Evolutionary conservation across 1,140 invertebrate genomes (phyloP).

Genomic region (Bilobella aurantiaca): DNA sequence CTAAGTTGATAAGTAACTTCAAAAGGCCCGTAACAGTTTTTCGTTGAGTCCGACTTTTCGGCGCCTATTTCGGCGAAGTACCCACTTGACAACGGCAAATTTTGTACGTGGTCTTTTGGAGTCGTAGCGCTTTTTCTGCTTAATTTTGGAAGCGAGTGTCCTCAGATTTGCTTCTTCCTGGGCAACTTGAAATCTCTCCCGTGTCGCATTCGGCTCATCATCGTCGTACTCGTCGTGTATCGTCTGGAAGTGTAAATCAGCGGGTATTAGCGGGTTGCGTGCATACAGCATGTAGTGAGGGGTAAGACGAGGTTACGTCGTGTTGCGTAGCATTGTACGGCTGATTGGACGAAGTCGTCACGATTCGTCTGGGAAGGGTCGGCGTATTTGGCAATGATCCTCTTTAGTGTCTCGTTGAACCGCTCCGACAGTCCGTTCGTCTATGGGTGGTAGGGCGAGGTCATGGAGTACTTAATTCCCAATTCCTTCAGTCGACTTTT

Average conservation of each 20-base stretch:
- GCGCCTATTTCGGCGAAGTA: background rate
- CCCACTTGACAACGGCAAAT: background rate
- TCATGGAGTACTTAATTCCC: slow-evolving; percentile 24
- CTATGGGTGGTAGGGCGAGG: background rate
- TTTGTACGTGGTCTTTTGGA: background rate
- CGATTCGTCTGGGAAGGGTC: slow-evolving; percentile 39
- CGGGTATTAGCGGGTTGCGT: slow-evolving; percentile 36
- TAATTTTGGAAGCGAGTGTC: background rate
- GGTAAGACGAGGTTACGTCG: slow-evolving; percentile 37
- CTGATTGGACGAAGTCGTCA: slow-evolving; percentile 41
- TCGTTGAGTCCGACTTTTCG: background rate
- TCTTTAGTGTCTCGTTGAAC: background rate
- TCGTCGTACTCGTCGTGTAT: background rate
- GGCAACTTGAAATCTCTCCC: background rate
- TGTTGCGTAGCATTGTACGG: slow-evolving; percentile 40
- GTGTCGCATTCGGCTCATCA: background rate
- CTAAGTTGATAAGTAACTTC: background rate
- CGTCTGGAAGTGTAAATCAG: background rate
- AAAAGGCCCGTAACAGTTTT: background rate
- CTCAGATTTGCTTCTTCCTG: background rate
- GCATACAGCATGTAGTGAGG: slow-evolving; percentile 44
- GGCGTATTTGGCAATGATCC: slow-evolving; percentile 35
- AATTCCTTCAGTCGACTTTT: slow-evolving; percentile 32
- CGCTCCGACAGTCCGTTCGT: slow-evolving; percentile 3
- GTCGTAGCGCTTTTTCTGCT: background rate